These are phyloP conservation scores for Gymnorhina tibicen DNA, from an alignment of 2,113 vertebrate species.

Conservation along the genomic window DNA sequence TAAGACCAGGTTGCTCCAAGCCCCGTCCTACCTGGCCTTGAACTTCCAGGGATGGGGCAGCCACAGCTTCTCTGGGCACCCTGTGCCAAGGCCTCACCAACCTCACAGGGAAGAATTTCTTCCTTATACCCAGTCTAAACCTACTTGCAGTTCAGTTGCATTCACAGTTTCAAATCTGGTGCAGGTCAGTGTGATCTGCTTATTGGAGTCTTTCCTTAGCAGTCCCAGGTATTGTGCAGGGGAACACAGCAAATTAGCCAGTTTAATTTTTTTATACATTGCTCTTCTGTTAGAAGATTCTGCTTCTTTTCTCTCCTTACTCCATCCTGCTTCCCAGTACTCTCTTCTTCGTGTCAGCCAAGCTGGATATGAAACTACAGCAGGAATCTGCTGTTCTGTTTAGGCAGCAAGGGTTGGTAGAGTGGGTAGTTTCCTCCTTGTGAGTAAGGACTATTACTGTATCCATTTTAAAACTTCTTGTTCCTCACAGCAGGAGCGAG, in stretches of 20 bases:
- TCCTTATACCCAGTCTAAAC: not conserved
- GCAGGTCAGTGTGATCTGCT: not conserved
- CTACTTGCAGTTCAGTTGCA: not conserved
- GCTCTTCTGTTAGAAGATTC: not conserved
- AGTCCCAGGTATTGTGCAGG: not conserved
- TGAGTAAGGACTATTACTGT: not conserved
- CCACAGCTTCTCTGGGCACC: not conserved
- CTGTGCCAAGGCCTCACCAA: not conserved
- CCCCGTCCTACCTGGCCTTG: not conserved
- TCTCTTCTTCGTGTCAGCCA: not conserved
- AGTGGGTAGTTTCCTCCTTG: not conserved
- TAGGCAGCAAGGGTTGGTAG: not conserved
- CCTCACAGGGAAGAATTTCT: not conserved
- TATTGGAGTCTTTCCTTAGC: not conserved
- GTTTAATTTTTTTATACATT: not conserved
- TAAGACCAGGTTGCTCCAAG: not conserved
- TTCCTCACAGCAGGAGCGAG: not conserved
- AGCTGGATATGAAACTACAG: not conserved
- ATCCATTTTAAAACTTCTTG: not conserved
- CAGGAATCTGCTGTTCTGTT: not conserved
- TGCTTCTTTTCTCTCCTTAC: not conserved
- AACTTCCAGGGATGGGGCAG: not conserved
- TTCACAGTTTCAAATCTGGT: not conserved
- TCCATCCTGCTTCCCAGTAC: not conserved
- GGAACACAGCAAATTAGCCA: not conserved